Evolutionary conservation across 2,888 invertebrate genomes (phyloP), one percentile per base, ranked within the genome.

Genomic region (Augochlorella aurata): DNA sequence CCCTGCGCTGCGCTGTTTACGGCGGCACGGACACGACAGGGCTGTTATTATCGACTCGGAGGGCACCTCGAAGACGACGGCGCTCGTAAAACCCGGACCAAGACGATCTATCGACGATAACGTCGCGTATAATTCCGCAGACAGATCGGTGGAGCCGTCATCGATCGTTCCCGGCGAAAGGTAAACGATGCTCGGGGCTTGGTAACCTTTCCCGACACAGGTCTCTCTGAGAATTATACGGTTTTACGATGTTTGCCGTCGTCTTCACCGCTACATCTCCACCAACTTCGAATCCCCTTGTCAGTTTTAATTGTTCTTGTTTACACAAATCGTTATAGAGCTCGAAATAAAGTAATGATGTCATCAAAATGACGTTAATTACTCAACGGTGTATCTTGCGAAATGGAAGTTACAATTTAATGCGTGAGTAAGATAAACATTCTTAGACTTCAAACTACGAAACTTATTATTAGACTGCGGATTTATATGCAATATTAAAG

Each of bases 31-130:
- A 29, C 5, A 21, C n/a, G 58, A 47, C 47, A 58, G 14, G 9
- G 18, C 63, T 24, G 49, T 52, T 50, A 45, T 66, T 71, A 67
- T 44, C 70, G 45, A 47, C 29, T 44, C 21, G 29, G 12, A 14
- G 14, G 50, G 29, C 61, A 44, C 44, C 61, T 50, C 67, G 67
- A 72, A 71, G 38, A 61, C 29, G 58, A 16, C 44, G 45, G 49
- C 47, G 47, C 47, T 21, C 50, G 68, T n/a, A n/a, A 61, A 61
- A 18, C n/a, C 18, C 38, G 4, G 67, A 44, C 29, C 49, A 2
- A n/a, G 61, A 8, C 72, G 49, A 61, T 61, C 47, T 21, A 24
- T 58, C 18, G 18, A 29, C 47, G 72, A 49, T 63, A 73, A 63
- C 38, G 72, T 38, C 29, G 21, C n/a, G n/a, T 38, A 47, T 21